phyloP scores from a whole-genome alignment of 2,797 vertebrate genomes.

The Echeneis naucrates region DNA sequence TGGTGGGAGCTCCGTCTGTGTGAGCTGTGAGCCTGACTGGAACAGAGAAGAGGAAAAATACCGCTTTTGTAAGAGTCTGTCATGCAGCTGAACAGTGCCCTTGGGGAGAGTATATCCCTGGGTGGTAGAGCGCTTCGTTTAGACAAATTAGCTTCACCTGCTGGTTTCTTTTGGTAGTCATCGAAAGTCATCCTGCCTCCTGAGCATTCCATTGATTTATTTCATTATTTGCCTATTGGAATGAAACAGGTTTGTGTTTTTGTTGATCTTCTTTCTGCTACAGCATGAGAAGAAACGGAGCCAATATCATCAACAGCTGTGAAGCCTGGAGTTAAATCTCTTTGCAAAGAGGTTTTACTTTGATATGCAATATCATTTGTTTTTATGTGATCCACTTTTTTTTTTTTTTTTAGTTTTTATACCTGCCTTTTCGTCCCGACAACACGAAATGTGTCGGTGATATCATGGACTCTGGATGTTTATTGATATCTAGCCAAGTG shows the following conservation, averaged over 20 bases:
- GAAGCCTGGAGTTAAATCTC: no score
- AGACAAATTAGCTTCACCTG: slow-evolving; percentile 19
- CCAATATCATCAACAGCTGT: background rate
- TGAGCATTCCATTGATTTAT: background rate
- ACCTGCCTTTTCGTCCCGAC: no score
- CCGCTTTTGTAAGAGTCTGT: background rate
- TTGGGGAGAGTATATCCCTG: slow-evolving; percentile 9
- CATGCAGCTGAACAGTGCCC: background rate
- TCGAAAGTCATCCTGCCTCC: background rate
- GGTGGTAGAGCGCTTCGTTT: slow-evolving; percentile 24
- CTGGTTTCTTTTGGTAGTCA: slow-evolving; percentile 17
- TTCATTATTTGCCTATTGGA: no score
- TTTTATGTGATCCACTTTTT: no score
- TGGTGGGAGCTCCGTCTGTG: background rate
- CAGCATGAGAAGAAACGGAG: background rate
- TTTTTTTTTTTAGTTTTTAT: no score
- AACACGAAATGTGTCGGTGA: no score
- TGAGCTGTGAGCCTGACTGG: slow-evolving; percentile 16
- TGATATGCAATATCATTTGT: no score
- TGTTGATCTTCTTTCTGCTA: background rate
- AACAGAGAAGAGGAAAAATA: background rate
- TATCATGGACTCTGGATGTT: background rate
- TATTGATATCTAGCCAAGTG: background rate
- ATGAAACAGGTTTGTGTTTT: background rate
- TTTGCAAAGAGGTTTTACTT: no score